Evolutionary conservation across 2,113 vertebrate genomes (phyloP).

Genomic region (Hippopotamus amphibius): DNA sequence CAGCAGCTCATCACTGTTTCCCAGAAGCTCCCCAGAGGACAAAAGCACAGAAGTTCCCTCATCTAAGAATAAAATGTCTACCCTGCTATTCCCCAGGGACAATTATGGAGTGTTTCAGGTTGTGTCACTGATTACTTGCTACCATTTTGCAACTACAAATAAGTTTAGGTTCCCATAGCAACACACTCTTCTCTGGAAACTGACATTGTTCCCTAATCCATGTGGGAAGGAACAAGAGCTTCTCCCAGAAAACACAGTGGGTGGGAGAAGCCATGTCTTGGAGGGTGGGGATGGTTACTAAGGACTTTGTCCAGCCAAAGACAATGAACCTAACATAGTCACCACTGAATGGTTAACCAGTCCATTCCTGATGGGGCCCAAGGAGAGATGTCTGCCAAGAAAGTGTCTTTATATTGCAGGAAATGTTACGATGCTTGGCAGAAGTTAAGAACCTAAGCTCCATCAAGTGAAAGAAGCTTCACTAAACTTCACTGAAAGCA

Average conservation of each 20-base stretch:
- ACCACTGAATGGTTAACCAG: neutral
- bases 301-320: neutral
- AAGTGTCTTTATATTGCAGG: neutral
- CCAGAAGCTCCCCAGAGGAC: conserved; percentile 34
- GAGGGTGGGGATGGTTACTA: neutral
- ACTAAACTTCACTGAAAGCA: neutral
- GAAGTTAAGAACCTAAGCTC: neutral
- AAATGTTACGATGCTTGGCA: neutral
- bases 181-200: conserved; percentile 59
- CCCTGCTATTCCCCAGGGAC: conserved; percentile 66
- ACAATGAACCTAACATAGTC: neutral
- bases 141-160: conserved; percentile 73
- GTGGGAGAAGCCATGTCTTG: neutral
- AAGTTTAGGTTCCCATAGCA: conserved; percentile 81
- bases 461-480: neutral
- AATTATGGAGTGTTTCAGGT: conserved; percentile 64
- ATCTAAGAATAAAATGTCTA: conserved; percentile 71
- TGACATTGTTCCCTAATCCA: conserved; percentile 74
- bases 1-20: neutral
- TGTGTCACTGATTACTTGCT: conserved; percentile 64
- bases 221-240: conserved; percentile 72
- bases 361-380: neutral
- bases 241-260: conserved; percentile 59
- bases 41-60: conserved; percentile 37
- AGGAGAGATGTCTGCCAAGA: neutral